Percentiles rank a stretch among this genome's conserved stretches.
These are phyloP conservation scores for Lasioglossum pauxillum DNA, from an alignment of 2,888 invertebrate species.

Conservation along the genomic window DNA sequence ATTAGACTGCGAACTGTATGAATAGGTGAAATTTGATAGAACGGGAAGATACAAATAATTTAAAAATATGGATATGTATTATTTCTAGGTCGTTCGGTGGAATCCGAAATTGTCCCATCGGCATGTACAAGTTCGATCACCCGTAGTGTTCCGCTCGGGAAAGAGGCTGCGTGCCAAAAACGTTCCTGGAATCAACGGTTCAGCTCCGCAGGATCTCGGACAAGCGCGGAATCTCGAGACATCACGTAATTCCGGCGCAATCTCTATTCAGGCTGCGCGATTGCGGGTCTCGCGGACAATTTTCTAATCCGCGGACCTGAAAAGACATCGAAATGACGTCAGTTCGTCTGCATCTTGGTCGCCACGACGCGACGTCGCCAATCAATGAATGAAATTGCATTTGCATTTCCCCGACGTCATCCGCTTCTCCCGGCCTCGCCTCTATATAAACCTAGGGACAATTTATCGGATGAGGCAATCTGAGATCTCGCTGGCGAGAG, in stretches of 20 bases:
- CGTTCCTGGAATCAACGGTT: not conserved
- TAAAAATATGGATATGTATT: too few relatives aligned
- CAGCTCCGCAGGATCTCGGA: not conserved
- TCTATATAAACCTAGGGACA: slow-evolving; percentile 49
- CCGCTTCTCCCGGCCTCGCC: slow-evolving; percentile 17
- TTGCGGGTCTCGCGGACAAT: not conserved
- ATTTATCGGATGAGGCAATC: slow-evolving; percentile 65
- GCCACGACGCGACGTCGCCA: slow-evolving; percentile 74
- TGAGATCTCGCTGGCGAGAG: slow-evolving; percentile 56
- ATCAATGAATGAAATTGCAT: slow-evolving; percentile 79
- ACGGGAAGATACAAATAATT: too few relatives aligned
- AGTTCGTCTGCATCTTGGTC: slow-evolving; percentile 65
- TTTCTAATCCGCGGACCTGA: not conserved
- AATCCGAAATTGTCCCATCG: not conserved
- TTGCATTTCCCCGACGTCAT: slow-evolving; percentile 68
- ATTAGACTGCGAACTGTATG: too few relatives aligned
- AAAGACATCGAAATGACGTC: slow-evolving; percentile 60
- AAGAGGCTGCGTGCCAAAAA: not conserved
- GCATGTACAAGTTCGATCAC: not conserved
- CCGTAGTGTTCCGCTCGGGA: not conserved
- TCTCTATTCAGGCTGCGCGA: slow-evolving; percentile 8
- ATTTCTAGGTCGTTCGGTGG: too few relatives aligned
- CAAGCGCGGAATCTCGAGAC: not conserved
- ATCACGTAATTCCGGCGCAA: slow-evolving; percentile 25
- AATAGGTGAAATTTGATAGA: too few relatives aligned